Conservation (phyloP, 2,113 vertebrate genomes). For the Micromys minutus region DNA sequence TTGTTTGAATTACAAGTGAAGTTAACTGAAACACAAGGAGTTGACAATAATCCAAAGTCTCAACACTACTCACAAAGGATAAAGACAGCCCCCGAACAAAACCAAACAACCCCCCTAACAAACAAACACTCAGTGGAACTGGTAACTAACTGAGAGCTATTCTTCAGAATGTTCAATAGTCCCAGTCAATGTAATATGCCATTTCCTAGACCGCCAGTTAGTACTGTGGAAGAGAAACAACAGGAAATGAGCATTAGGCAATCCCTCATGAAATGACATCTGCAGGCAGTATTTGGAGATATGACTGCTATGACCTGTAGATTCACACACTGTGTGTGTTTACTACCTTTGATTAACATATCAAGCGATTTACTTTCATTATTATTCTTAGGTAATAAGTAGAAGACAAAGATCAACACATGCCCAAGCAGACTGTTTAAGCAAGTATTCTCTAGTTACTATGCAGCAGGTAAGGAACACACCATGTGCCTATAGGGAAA, state of each 20-base stretch:
- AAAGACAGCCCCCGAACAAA: neutral
- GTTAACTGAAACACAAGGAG: neutral
- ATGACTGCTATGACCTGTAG: neutral
- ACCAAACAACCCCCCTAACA: neutral
- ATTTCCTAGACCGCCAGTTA: neutral
- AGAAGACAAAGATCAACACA: conserved; percentile 5
- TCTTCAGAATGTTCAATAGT: conserved; percentile 21
- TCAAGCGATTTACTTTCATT: neutral
- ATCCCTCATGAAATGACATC: conserved; percentile 29
- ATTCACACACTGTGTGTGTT: neutral
- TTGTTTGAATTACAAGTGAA: conserved; percentile 22
- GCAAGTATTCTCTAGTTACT: neutral
- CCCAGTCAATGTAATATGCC: conserved; percentile 11
- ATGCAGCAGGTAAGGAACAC: neutral
- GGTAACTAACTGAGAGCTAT: conserved; percentile 19
- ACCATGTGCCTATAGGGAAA: neutral
- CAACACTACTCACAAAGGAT: neutral
- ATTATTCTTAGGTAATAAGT: neutral
- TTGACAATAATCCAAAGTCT: neutral
- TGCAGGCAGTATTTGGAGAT: neutral
- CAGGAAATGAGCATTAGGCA: conserved; percentile 1
- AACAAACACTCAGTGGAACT: neutral
- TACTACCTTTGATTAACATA: neutral
- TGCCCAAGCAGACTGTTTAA: neutral
- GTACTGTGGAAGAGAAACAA: conserved; percentile 17